Evolutionary conservation across 2,797 vertebrate genomes (phyloP).

Genomic region (Rhinatrema bivittatum): DNA sequence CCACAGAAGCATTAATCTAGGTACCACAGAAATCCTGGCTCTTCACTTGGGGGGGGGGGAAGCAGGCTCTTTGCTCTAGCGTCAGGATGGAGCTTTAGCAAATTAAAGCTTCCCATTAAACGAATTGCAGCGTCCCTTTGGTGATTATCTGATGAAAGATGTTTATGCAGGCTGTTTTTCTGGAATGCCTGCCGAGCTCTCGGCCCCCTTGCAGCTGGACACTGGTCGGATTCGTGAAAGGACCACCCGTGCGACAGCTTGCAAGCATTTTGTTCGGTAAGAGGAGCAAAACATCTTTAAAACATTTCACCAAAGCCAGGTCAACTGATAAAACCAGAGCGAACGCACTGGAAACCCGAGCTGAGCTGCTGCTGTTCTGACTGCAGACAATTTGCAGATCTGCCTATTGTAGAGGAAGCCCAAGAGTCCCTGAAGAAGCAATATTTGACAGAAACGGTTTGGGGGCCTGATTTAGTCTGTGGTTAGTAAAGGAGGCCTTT

Average conservation of each 20-base stretch:
- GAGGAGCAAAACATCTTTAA: too few relatives aligned
- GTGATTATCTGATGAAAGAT: neutral
- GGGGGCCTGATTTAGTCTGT: too few relatives aligned
- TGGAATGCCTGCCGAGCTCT: neutral
- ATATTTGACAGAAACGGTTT: too few relatives aligned
- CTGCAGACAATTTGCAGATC: too few relatives aligned
- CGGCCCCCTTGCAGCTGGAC: conserved; percentile 3
- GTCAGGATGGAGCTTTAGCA: conserved; percentile 12
- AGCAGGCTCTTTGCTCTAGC: conserved; percentile 1
- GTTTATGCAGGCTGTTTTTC: conserved; percentile 6
- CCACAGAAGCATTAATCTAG: conserved; percentile 25
- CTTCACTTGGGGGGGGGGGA: neutral
- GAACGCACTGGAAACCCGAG: too few relatives aligned
- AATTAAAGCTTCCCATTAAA: conserved; percentile 2
- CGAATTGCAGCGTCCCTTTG: neutral
- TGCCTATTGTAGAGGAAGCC: too few relatives aligned
- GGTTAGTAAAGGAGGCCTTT: too few relatives aligned
- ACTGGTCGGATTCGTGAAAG: neutral
- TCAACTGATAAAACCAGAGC: too few relatives aligned
- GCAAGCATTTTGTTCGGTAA: conserved; percentile 4
- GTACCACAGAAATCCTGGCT: neutral
- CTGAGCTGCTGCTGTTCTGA: too few relatives aligned
- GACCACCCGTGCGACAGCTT: neutral
- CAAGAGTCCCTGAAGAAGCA: too few relatives aligned
- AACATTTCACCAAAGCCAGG: too few relatives aligned